Conservation (phyloP, 2,113 vertebrate species). For the Rhegmatorhina hoffmannsi region DNA sequence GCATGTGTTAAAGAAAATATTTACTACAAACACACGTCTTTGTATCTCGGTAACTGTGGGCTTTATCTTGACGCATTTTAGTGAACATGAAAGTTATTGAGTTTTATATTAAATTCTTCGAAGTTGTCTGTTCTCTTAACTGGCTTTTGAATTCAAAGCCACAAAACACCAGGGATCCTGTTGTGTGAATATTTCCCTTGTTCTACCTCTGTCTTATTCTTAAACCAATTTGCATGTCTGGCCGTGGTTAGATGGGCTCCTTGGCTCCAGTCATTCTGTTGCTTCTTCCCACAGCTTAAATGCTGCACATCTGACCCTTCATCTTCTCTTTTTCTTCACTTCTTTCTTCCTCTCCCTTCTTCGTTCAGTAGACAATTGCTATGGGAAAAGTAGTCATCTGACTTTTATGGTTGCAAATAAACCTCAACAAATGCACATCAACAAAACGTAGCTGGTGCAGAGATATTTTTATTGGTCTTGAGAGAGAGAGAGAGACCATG, state of each 20-base stretch:
- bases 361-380: background rate
- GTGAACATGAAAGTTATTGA: background rate
- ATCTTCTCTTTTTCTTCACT: background rate
- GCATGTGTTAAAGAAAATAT: conserved; percentile 46
- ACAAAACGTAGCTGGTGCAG: background rate
- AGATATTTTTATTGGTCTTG: background rate
- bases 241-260: background rate
- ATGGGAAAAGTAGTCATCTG: background rate
- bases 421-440: background rate
- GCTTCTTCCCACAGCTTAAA: background rate
- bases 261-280: background rate
- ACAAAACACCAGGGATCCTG: background rate
- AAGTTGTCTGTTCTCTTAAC: background rate
- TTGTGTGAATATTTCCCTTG: background rate
- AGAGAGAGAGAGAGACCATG: background rate
- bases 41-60: conserved; percentile 7
- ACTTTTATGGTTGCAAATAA: background rate
- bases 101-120: background rate
- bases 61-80: conserved; percentile 8
- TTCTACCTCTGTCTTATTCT: background rate
- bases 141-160: conserved; percentile 11
- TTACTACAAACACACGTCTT: conserved; percentile 23
- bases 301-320: background rate
- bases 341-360: background rate
- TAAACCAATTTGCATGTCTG: background rate